A percentile compares a stretch with the other conserved stretches of the same genome.
These are phyloP conservation scores for Montipora capricornis DNA, from an alignment of 64 coral and sea anemone genomes.

Conservation along the genomic window DNA sequence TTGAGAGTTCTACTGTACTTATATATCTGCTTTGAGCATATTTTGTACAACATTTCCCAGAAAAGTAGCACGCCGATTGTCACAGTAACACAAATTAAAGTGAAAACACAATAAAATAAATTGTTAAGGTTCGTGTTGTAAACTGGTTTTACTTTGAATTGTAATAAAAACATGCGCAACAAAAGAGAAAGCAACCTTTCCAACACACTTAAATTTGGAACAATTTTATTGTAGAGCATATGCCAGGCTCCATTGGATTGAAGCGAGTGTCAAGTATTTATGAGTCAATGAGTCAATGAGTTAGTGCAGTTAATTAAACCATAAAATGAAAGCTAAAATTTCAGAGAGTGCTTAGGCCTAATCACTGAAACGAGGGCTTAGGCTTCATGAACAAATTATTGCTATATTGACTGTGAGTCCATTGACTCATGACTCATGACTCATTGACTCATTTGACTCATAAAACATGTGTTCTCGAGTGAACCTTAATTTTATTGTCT, in stretches of 20 bases:
- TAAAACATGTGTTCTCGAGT: neutral
- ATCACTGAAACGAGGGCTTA: too few species aligned
- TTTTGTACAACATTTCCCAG: neutral
- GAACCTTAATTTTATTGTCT: neutral
- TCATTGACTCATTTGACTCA: too few species aligned
- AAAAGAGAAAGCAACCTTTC: neutral
- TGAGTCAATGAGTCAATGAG: too few species aligned
- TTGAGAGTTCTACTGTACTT: neutral
- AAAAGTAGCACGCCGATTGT: neutral
- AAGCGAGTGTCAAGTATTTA: too few species aligned
- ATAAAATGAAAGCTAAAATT: too few species aligned
- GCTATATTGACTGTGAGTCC: too few species aligned
- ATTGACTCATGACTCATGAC: too few species aligned
- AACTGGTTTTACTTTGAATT: neutral
- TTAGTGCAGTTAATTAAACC: too few species aligned
- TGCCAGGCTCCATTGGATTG: too few species aligned
- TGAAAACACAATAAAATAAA: neutral
- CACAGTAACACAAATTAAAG: neutral
- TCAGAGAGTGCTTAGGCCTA: too few species aligned
- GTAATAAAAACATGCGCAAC: neutral
- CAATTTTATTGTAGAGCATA: too few species aligned
- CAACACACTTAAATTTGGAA: neutral
- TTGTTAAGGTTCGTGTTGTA: neutral
- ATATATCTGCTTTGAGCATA: neutral
- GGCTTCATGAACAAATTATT: too few species aligned